Conservation (phyloP, 1,140 invertebrate genomes). For the Maniola jurtina region DNA sequence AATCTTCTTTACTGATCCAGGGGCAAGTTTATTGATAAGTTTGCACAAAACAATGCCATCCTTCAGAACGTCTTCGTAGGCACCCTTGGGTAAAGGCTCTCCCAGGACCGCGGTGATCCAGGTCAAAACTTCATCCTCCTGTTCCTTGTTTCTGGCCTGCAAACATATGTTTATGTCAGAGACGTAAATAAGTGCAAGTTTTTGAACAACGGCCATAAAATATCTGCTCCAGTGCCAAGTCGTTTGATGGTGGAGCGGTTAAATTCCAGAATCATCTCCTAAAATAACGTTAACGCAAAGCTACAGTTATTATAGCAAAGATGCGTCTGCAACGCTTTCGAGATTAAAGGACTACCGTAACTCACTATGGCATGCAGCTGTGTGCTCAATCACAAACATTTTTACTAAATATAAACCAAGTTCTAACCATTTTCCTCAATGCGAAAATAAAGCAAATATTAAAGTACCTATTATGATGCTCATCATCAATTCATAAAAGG, state of each 20-base stretch:
- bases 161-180: conserved; percentile 48
- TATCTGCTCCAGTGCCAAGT: conserved; percentile 71
- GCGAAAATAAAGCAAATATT: neutral
- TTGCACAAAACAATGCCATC: conserved; percentile 97
- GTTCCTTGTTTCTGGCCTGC: conserved; percentile 93
- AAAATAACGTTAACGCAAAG: conserved; percentile 67
- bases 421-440: neutral
- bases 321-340: conserved; percentile 38
- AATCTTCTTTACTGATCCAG: conserved; percentile 97
- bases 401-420: neutral
- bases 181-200: conserved; percentile 42
- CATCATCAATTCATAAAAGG: neutral
- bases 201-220: conserved; percentile 71
- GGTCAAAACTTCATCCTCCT: conserved; percentile 92
- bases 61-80: conserved; percentile 94
- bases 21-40: conserved; percentile 95
- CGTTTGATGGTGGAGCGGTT: conserved; percentile 56
- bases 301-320: conserved; percentile 45
- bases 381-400: conserved; percentile 2
- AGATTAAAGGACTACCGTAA: conserved; percentile 24
- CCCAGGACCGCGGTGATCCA: conserved; percentile 95
- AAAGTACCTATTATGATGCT: neutral
- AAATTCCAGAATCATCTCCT: conserved; percentile 70
- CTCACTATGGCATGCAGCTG: conserved; percentile 14
- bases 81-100: conserved; percentile 89